These are phyloP conservation scores for Teleopsis dalmanni DNA, from an alignment of 1,140 invertebrate species.

Conservation along the genomic window DNA sequence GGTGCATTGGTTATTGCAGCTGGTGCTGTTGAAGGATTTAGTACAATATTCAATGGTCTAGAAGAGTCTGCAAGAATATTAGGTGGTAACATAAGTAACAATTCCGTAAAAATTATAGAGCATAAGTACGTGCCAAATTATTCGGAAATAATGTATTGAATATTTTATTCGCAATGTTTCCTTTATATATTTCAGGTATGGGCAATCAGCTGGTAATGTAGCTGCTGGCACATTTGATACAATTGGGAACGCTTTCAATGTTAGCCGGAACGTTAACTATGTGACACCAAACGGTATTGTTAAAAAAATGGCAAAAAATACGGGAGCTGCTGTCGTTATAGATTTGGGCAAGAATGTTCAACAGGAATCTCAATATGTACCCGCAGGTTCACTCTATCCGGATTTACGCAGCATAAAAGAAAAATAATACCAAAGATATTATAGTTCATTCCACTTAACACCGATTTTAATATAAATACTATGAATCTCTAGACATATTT, in stretches of 20 bases:
- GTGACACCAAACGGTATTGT: conserved; percentile 58
- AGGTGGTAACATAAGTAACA: conserved; percentile 55
- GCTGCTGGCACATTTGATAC: conserved; percentile 55
- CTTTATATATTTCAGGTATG: conserved; percentile 50
- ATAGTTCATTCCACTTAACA: too few relatives aligned
- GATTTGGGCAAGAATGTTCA: conserved; percentile 33
- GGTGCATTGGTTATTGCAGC: conserved; percentile 59
- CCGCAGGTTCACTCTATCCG: conserved; percentile 36
- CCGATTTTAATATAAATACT: too few relatives aligned
- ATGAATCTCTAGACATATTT: too few relatives aligned
- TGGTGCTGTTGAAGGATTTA: conserved; percentile 60
- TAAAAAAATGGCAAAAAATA: conserved; percentile 57
- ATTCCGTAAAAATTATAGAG: conserved; percentile 62
- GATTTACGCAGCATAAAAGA: conserved; percentile 32
- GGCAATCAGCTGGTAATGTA: conserved; percentile 50
- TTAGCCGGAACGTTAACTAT: conserved; percentile 53
- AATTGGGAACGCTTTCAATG: conserved; percentile 55
- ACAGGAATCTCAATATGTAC: conserved; percentile 33
- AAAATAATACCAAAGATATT: too few relatives aligned
- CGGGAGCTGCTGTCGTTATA: conserved; percentile 54
- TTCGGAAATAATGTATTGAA: not conserved
- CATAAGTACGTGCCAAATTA: conserved; percentile 51
- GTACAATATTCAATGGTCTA: conserved; percentile 58
- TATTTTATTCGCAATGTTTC: not conserved
- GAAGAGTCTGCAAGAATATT: conserved; percentile 59